Evolutionary conservation across 2,797 vertebrate genomes (phyloP).

Genomic region (Sebastes matsubarae): DNA sequence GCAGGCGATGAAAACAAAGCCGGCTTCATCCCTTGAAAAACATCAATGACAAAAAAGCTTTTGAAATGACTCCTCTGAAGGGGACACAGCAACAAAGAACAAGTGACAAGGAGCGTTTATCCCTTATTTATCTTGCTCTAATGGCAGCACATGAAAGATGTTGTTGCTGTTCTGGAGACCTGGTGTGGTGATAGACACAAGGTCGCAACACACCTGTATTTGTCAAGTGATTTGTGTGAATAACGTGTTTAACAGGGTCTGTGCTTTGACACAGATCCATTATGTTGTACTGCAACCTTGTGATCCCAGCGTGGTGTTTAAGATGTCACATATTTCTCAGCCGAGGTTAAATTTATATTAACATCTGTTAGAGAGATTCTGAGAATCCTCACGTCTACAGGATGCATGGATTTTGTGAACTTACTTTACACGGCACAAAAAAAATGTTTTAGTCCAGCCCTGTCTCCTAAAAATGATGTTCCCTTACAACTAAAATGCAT

Average conservation of each 20-base stretch:
- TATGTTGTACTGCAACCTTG: neutral
- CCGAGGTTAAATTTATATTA: neutral
- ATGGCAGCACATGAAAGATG: slow-evolving; percentile 24
- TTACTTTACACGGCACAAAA: neutral
- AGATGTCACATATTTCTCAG: neutral
- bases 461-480: no score
- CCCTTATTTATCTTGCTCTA: slow-evolving; percentile 33
- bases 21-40: slow-evolving; percentile 10
- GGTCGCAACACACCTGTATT: neutral
- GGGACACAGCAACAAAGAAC: slow-evolving; percentile 34
- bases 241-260: slow-evolving; percentile 26
- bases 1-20: slow-evolving; percentile 42
- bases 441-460: neutral
- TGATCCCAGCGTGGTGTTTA: neutral
- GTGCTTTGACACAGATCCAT: neutral
- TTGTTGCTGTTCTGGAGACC: slow-evolving; percentile 10
- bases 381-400: neutral
- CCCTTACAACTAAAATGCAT: no score
- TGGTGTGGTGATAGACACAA: neutral
- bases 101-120: slow-evolving; percentile 44
- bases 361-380: neutral
- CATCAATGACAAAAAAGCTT: slow-evolving; percentile 36
- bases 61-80: slow-evolving; percentile 41
- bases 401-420: neutral
- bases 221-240: slow-evolving; percentile 34